These are phyloP conservation scores for Pantherophis alleghaniensis DNA, from an alignment of 2,797 vertebrate genomes.

Conservation along the genomic window DNA sequence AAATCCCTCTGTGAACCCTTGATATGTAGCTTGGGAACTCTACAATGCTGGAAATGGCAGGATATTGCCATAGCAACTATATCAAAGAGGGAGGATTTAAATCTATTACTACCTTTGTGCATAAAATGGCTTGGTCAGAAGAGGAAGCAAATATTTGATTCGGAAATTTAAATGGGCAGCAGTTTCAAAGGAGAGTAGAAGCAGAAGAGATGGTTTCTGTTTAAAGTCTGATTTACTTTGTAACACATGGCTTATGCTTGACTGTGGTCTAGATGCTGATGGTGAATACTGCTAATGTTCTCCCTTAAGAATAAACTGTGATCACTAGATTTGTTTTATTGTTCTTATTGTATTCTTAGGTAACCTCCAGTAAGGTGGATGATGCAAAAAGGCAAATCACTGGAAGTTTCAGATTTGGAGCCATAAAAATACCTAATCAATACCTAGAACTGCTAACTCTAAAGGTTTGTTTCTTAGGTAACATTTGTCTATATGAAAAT, in stretches of 20 bases:
- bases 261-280: not conserved
- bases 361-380: not conserved
- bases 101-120: not conserved
- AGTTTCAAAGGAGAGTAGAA: not conserved
- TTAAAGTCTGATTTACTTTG: not conserved
- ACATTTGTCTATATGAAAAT: not conserved
- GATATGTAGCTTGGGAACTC: not conserved
- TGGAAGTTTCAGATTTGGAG: not conserved
- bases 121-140: not conserved
- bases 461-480: not conserved
- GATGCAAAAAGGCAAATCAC: not conserved
- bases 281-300: not conserved
- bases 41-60: not conserved
- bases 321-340: not conserved
- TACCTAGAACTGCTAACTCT: not conserved
- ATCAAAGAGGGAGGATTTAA: not conserved
- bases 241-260: not conserved
- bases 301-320: not conserved
- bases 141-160: not conserved
- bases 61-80: not conserved
- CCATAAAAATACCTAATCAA: not conserved
- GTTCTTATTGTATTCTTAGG: not conserved
- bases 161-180: not conserved
- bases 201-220: not conserved
- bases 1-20: not conserved